phyloP scores from a whole-genome alignment of 2,888 invertebrate species.

The Macrosiphum euphorbiae region DNA sequence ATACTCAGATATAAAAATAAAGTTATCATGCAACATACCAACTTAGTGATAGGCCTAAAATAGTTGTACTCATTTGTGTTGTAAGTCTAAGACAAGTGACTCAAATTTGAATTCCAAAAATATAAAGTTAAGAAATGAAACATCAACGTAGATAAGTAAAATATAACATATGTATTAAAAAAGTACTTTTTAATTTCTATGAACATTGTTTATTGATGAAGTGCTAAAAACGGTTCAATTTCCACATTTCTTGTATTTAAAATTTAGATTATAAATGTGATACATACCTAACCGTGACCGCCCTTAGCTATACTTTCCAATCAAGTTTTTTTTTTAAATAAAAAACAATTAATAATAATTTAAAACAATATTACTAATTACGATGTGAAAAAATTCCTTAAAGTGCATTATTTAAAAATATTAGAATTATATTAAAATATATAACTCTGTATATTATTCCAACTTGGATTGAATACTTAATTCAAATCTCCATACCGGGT shows the following conservation, averaged over 20 bases:
- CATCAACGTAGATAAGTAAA: not conserved
- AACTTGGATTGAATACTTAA: not conserved
- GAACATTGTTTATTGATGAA: not conserved
- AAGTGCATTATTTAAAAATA: not conserved
- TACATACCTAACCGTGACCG: too few species aligned
- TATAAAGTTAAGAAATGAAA: not conserved
- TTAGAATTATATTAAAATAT: not conserved
- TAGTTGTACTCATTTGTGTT: not conserved
- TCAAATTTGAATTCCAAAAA: not conserved
- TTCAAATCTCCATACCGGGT: not conserved
- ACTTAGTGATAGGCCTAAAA: not conserved
- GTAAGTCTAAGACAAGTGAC: not conserved
- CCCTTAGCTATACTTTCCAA: not conserved
- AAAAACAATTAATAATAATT: not conserved
- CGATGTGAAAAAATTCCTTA: not conserved
- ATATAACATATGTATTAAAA: too few species aligned
- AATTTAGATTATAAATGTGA: not conserved
- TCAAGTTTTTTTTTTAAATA: not conserved
- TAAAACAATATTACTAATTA: not conserved
- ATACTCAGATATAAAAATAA: not conserved
- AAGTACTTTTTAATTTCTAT: not conserved
- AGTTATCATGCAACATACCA: not conserved
- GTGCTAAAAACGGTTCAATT: not conserved
- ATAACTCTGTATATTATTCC: not conserved
- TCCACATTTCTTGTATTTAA: not conserved